These are phyloP conservation scores for Glareola pratincola DNA, from an alignment of 2,113 vertebrate genomes.

Conservation along the genomic window DNA sequence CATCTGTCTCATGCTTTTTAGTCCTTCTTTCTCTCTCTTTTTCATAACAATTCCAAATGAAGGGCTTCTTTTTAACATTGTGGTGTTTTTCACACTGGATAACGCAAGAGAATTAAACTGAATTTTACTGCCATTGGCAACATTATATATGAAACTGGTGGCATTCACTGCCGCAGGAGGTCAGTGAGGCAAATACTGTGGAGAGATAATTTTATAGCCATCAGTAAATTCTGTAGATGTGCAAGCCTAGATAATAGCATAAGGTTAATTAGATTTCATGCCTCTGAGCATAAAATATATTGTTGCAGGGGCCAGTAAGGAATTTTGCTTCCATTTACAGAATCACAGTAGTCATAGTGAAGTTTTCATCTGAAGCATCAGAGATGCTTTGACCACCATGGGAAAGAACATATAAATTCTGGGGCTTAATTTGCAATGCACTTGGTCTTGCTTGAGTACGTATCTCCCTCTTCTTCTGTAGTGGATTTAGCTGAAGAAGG, in stretches of 20 bases:
- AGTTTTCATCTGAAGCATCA: background rate
- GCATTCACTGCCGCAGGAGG: conserved; percentile 35
- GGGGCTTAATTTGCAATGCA: background rate
- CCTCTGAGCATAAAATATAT: conserved; percentile 36
- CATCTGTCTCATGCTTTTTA: background rate
- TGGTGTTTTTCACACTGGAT: background rate
- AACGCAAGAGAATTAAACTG: background rate
- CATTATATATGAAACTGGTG: background rate
- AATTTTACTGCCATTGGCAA: conserved; percentile 17
- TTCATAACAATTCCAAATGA: background rate
- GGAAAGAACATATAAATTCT: background rate
- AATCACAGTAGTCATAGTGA: background rate
- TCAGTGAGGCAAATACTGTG: conserved; percentile 54
- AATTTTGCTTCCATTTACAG: conserved; percentile 26
- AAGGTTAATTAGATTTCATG: conserved; percentile 71
- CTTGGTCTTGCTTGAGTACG: background rate
- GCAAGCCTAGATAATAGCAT: conserved; percentile 42
- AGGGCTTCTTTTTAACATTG: background rate
- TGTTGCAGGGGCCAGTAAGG: background rate
- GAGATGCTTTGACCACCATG: background rate
- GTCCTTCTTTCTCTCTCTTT: background rate
- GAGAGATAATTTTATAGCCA: conserved; percentile 63
- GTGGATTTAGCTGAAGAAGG: background rate
- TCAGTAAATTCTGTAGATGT: conserved; percentile 64
- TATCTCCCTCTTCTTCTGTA: background rate